Evolutionary conservation across 1,140 invertebrate species (phyloP).

Genomic region (Bicyclus anynana): DNA sequence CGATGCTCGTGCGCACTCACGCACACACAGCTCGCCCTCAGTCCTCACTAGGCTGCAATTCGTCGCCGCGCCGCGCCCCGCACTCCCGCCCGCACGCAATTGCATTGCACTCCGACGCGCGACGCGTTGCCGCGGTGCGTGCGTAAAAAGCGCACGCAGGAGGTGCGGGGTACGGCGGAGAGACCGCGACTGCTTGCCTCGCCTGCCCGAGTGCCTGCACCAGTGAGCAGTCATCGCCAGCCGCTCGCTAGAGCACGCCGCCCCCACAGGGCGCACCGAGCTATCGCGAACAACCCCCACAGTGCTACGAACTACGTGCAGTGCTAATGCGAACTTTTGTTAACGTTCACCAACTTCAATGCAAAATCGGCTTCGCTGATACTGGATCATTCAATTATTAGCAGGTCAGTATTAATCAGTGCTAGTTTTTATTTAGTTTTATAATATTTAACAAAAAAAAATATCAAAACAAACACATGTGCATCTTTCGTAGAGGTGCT

Average conservation of each 20-base stretch:
- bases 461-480: background rate
- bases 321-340: slow-evolving; percentile 56
- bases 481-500: slow-evolving; percentile 34
- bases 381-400: slow-evolving; percentile 44
- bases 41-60: slow-evolving; percentile 71
- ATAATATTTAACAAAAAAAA: background rate
- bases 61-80: slow-evolving; percentile 55
- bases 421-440: background rate
- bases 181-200: slow-evolving; percentile 52
- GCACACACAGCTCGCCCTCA: slow-evolving; percentile 57
- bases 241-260: slow-evolving; percentile 67
- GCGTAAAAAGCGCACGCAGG: slow-evolving; percentile 73
- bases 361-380: slow-evolving; percentile 22
- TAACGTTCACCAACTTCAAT: slow-evolving; percentile 23
- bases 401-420: slow-evolving; percentile 24
- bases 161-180: slow-evolving; percentile 54
- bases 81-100: slow-evolving; percentile 66
- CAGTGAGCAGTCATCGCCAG: slow-evolving; percentile 54
- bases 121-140: slow-evolving; percentile 47
- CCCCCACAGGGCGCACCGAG: slow-evolving; percentile 58
- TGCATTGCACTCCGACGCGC: slow-evolving; percentile 63
- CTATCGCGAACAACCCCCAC: slow-evolving; percentile 54
- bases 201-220: slow-evolving; percentile 49
- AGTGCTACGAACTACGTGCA: slow-evolving; percentile 54
- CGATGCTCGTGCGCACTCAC: slow-evolving; percentile 60